Percentiles rank a stretch among this genome's conserved stretches.
These are phyloP conservation scores for Nycticryphes semicollaris DNA, from an alignment of 2,113 vertebrate species.

Conservation along the genomic window DNA sequence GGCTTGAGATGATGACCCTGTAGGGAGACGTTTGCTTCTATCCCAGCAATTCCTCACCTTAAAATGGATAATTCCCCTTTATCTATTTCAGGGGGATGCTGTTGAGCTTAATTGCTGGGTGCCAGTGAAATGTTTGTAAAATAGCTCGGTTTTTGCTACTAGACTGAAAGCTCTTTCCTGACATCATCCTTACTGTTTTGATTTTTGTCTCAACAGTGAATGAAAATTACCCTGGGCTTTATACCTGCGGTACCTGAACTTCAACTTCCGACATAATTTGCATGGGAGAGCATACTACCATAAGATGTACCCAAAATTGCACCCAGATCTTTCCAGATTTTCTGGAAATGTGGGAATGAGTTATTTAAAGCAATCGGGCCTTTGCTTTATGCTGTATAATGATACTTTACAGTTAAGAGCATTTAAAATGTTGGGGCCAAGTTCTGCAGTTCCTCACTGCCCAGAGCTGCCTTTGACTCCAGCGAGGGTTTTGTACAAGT, in stretches of 20 bases:
- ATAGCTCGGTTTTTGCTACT: neutral
- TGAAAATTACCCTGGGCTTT: neutral
- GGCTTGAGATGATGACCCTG: neutral
- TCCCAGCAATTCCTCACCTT: neutral
- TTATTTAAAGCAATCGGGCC: neutral
- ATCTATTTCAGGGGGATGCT: neutral
- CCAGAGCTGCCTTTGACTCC: conserved; percentile 32
- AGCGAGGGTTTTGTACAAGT: neutral
- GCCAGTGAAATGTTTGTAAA: neutral
- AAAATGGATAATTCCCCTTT: neutral
- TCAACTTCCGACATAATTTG: neutral
- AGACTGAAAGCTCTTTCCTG: neutral
- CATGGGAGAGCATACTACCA: neutral
- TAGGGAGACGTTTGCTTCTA: neutral
- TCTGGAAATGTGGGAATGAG: neutral
- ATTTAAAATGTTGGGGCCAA: neutral
- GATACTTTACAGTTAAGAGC: neutral
- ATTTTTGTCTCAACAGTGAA: neutral
- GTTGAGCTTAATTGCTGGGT: neutral
- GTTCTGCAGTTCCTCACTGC: neutral
- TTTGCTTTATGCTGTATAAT: neutral
- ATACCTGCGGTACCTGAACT: neutral
- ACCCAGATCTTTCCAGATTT: neutral
- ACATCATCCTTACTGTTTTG: neutral
- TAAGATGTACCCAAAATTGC: neutral